A percentile compares a stretch with the other conserved stretches of the same genome.
Conservation (phyloP, 2,797 vertebrate genomes). For the Otus scops region DNA sequence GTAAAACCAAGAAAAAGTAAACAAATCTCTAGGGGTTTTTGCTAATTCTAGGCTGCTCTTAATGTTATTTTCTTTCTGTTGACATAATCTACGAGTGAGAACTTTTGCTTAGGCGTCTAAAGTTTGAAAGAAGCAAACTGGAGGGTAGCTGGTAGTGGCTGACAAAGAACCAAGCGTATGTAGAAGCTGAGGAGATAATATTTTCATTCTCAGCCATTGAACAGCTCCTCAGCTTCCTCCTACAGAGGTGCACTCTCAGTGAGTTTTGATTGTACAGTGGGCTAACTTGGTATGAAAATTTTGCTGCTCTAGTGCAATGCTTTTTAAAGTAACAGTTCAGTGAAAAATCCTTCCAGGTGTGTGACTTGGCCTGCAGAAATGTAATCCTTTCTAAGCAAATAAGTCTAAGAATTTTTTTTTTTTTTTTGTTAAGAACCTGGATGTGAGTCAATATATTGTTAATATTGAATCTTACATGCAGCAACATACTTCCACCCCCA, state of each 20-base stretch:
- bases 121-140: background rate
- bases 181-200: background rate
- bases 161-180: background rate
- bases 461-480: background rate
- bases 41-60: background rate
- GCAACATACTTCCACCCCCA: background rate
- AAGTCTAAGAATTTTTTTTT: background rate
- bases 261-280: background rate
- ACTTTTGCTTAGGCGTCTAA: background rate
- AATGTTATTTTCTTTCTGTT: background rate
- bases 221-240: background rate
- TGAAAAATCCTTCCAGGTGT: background rate
- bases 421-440: background rate
- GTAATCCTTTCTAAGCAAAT: background rate
- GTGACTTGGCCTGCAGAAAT: background rate
- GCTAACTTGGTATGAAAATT: background rate
- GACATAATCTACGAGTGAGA: background rate
- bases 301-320: background rate
- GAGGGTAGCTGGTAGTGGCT: background rate
- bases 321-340: background rate
- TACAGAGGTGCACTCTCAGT: background rate
- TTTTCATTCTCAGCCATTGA: background rate
- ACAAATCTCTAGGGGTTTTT: background rate
- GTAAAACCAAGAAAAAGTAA: background rate
- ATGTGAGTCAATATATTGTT: background rate